Conservation (phyloP, 2,113 vertebrate genomes). For the Strix aluco region DNA sequence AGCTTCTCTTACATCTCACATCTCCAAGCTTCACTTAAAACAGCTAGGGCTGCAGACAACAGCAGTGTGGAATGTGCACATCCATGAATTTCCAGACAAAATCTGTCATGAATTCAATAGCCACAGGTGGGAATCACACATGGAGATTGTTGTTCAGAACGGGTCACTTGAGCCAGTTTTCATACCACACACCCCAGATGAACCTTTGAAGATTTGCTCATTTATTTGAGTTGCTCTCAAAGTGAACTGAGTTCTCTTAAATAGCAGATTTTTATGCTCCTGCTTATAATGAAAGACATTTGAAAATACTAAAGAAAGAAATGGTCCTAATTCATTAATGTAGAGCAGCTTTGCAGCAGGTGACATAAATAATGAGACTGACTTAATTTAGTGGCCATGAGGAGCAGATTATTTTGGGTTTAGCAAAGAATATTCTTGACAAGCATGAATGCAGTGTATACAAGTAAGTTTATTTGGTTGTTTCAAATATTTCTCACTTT, state of each 20-base stretch:
- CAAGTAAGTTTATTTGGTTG: neutral
- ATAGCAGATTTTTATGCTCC: neutral
- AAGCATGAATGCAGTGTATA: neutral
- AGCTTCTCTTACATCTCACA: neutral
- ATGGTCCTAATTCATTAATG: neutral
- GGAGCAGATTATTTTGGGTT: neutral
- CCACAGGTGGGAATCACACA: accelerated
- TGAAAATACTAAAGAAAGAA: neutral
- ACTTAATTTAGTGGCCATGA: neutral
- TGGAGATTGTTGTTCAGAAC: neutral
- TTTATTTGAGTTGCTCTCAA: neutral
- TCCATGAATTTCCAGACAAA: neutral
- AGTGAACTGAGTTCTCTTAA: neutral
- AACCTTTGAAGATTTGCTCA: neutral
- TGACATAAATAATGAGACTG: neutral
- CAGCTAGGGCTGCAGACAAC: no score
- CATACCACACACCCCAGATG: neutral
- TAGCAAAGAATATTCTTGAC: neutral
- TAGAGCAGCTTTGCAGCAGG: neutral
- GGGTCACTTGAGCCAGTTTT: neutral
- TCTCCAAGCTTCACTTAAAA: neutral
- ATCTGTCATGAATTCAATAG: neutral
- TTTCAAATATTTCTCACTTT: neutral
- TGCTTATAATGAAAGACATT: accelerated
- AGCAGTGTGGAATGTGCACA: neutral